Conservation (phyloP, 2,113 vertebrate genomes). For the Brienomyrus brachyistius region DNA sequence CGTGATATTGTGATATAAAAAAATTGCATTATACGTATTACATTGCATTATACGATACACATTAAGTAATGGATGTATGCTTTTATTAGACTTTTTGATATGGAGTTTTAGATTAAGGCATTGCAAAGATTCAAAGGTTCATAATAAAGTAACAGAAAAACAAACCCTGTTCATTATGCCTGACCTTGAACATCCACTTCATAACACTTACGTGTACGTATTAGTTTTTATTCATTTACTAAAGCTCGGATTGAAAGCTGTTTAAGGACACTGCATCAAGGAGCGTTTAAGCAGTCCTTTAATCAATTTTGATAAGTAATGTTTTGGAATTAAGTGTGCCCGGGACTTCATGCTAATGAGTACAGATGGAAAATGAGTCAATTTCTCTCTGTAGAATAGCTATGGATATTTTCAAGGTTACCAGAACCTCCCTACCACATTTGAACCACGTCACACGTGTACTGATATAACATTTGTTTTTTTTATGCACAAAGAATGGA, state of each 20-base stretch:
- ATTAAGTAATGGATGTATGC: background rate
- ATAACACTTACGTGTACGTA: background rate
- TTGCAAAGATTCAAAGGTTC: background rate
- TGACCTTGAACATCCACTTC: background rate
- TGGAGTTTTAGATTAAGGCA: background rate
- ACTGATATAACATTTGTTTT: background rate
- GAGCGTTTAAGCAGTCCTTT: background rate
- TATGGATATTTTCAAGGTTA: background rate
- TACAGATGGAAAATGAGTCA: background rate
- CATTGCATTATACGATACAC: too few relatives aligned
- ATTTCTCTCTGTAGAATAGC: background rate
- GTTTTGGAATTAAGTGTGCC: background rate
- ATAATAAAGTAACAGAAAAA: background rate
- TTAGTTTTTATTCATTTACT: background rate
- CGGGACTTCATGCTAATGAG: background rate
- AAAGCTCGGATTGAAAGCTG: background rate
- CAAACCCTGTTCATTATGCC: background rate
- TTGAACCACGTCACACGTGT: background rate
- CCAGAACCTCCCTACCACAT: background rate
- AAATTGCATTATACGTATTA: background rate
- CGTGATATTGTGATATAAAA: background rate
- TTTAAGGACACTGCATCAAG: background rate
- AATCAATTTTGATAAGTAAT: background rate
- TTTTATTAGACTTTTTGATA: background rate
- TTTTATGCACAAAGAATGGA: constrained; percentile 65